Percentiles rank a stretch among this genome's conserved stretches.
Evolutionary conservation across 2,113 vertebrate genomes (phyloP).

Genomic region (Megaleporinus macrocephalus): DNA sequence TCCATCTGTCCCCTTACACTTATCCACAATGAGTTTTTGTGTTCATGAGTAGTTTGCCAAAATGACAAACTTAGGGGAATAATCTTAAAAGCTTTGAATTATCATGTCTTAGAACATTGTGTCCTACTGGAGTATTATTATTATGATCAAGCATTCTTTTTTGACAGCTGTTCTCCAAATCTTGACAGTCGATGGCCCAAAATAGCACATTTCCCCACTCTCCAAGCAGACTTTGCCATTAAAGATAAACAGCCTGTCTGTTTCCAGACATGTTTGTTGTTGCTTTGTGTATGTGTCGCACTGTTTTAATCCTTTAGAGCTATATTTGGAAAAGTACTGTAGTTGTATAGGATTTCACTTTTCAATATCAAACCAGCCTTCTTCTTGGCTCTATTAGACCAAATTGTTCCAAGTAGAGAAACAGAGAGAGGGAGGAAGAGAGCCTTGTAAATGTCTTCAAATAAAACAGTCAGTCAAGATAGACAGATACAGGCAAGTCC

Average conservation of each 20-base stretch:
- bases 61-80: conserved; percentile 26
- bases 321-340: background rate
- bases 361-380: background rate
- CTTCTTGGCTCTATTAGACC: background rate
- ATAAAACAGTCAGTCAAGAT: background rate
- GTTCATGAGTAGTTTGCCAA: background rate
- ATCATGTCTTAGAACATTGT: background rate
- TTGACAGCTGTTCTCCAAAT: background rate
- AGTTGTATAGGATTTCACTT: background rate
- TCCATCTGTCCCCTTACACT: background rate
- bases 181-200: background rate
- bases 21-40: background rate
- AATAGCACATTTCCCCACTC: background rate
- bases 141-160: background rate
- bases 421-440: background rate
- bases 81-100: background rate
- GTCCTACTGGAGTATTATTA: background rate
- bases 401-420: background rate
- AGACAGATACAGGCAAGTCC: no score
- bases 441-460: background rate
- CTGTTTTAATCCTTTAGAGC: background rate
- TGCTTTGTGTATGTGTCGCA: background rate
- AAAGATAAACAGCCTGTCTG: conserved; percentile 1
- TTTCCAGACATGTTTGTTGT: background rate
- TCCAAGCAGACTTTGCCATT: background rate